Conservation (phyloP, 2,113 vertebrate species). For the Alexandromys fortis region DNA sequence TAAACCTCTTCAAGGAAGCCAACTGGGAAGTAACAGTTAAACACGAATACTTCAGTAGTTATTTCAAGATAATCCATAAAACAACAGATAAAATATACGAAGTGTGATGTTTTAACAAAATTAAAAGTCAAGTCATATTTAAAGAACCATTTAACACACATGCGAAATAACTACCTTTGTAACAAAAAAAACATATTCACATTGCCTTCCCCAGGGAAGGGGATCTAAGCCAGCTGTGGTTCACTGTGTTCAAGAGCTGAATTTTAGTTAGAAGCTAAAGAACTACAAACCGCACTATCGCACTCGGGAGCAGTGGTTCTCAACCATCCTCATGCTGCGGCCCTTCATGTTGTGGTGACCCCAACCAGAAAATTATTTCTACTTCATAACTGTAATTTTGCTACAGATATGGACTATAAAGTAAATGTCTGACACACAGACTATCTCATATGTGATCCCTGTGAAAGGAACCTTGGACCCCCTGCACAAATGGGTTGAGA, state of each 20-base stretch:
- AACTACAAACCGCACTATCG: neutral
- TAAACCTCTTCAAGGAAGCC: constrained; percentile 36
- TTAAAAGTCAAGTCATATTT: neutral
- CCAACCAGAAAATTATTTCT: neutral
- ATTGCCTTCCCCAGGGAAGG: neutral
- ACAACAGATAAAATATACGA: neutral
- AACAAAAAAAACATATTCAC: neutral
- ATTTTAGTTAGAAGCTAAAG: neutral
- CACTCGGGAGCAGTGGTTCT: neutral
- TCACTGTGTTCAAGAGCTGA: neutral
- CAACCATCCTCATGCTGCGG: neutral
- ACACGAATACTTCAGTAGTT: neutral
- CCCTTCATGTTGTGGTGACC: neutral
- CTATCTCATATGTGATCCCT: neutral
- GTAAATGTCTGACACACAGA: neutral
- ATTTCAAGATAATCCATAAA: constrained; percentile 11
- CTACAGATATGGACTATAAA: neutral
- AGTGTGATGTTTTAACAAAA: constrained; percentile 28
- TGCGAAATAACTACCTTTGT: neutral
- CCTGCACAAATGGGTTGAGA: neutral
- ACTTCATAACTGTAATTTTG: neutral
- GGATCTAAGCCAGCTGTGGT: neutral
- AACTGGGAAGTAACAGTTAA: neutral
- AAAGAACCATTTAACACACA: neutral
- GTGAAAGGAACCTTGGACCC: neutral